These are phyloP conservation scores for Thryonomys swinderianus DNA, from an alignment of 2,113 vertebrate genomes.

Conservation along the genomic window DNA sequence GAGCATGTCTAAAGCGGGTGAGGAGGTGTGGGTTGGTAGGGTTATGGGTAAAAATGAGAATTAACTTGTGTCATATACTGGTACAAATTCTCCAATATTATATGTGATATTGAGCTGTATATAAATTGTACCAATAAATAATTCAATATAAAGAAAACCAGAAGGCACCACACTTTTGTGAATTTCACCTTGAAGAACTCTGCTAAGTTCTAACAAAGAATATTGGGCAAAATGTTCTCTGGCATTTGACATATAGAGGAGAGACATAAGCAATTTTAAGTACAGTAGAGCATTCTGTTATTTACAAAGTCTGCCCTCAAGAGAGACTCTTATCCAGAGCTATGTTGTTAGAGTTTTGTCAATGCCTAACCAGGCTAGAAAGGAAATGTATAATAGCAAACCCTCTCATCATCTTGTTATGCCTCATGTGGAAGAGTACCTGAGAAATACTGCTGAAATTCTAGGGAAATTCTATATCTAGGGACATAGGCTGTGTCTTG, in stretches of 20 bases:
- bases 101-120: too few species aligned
- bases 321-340: background rate
- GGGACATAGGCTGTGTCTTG: background rate
- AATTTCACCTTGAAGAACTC: background rate
- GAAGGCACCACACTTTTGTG: background rate
- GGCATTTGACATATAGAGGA: background rate
- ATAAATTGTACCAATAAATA: too few species aligned
- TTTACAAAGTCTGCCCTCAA: background rate
- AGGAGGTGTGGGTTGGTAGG: too few species aligned
- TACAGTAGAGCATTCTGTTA: background rate
- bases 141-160: too few species aligned
- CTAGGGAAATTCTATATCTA: too few species aligned
- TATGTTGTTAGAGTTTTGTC: background rate
- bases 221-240: background rate
- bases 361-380: background rate
- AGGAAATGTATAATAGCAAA: background rate
- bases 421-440: background rate
- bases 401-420: background rate
- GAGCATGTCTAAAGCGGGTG: too few species aligned
- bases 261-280: background rate
- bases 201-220: background rate
- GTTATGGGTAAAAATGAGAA: too few species aligned
- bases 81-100: too few species aligned
- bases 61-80: too few species aligned
- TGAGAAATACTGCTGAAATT: background rate